Evolutionary conservation across 2,113 vertebrate species (phyloP), one percentile per base, ranked within the genome.

Genomic region (Scytalopus superciliaris): DNA sequence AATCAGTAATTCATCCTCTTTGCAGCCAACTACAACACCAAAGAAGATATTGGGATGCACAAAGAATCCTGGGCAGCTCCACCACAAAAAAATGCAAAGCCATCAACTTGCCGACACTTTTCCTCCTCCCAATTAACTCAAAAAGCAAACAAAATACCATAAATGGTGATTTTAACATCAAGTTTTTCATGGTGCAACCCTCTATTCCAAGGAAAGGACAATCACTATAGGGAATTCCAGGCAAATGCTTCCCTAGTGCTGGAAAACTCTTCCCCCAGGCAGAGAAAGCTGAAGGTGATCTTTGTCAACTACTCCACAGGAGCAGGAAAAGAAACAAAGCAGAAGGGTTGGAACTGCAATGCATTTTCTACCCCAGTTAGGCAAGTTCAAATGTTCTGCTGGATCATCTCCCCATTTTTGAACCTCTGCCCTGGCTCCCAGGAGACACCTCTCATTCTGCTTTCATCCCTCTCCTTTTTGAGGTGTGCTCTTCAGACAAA

Each of bases 1-100:
- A 44, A 45, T 9, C 23, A 75, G 72, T n/a, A 56, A 28, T 68
- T 68, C 17, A 60, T 9, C 7, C 13, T 53, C 35, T 57, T 14
- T 12, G 42, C 30, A 55, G 66, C 14, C 44, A 89, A 24, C 18
- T 55, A 49, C 30, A 68, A 27, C 10, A 23, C 1, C 2, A 27
- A 74, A 81, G 14, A 59, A 5, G 0, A 27, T 21, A 45, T 0
- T 7, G 13, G 28, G 52, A 60, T 7, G 9, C 9, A 28, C 6
- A 3, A 64, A 69, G 28, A 62, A 80, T 50, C 9, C 19, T 6
- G 22, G 12, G 23, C 7, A 83, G 64, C 31, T 57, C 75, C 40
- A 79, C 14, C n/a, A 79, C 12, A 8, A 27, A 37, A 72, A 76
- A 63, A 69, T 5, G 5, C 11, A 62, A 68, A 84, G 40, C 49